These are phyloP conservation scores for Mus musculus DNA, from an alignment of 2,113 vertebrate genomes.

Conservation along the genomic window DNA sequence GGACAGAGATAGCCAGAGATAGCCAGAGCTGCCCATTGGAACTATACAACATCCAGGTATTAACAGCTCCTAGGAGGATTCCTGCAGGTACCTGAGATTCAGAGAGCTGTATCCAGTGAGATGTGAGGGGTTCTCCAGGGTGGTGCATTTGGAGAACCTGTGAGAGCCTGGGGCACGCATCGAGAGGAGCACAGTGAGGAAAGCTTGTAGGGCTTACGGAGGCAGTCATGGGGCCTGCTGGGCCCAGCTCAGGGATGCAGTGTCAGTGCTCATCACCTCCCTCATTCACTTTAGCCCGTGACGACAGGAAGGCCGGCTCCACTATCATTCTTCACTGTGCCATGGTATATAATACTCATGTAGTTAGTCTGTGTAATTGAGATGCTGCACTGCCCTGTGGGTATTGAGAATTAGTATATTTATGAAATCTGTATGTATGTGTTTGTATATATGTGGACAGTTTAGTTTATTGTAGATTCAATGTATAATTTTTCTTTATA, in stretches of 20 bases:
- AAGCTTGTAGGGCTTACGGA: too few relatives aligned
- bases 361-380: conserved; percentile 37
- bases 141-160: background rate
- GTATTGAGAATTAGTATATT: conserved; percentile 17
- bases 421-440: background rate
- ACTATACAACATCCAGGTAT: fast-evolving
- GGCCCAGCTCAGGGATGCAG: background rate
- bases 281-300: background rate
- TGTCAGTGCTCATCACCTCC: fast-evolving
- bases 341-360: background rate
- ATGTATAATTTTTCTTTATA: background rate
- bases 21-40: background rate
- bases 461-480: background rate
- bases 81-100: background rate
- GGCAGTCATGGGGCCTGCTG: background rate
- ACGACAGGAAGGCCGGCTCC: background rate
- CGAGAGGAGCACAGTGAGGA: too few relatives aligned
- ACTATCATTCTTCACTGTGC: background rate
- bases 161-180: background rate
- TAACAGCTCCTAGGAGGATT: background rate
- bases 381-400: background rate
- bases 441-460: background rate
- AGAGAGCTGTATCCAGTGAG: background rate
- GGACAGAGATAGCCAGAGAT: background rate
- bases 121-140: background rate